These are phyloP conservation scores for Drosophila putrida DNA, from an alignment of 2,888 invertebrate genomes.

Conservation along the genomic window DNA sequence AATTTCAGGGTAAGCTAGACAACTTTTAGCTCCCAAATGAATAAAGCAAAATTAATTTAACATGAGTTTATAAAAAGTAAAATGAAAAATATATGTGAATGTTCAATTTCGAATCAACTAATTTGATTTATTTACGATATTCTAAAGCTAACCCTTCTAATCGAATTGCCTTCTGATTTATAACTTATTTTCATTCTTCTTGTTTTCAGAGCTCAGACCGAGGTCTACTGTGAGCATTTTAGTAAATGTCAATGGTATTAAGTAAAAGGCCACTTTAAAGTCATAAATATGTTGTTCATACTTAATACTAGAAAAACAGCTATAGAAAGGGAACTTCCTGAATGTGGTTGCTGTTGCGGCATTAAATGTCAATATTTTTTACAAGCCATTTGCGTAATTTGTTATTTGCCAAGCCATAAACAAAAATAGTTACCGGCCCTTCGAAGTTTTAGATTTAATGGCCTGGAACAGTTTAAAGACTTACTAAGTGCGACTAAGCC, in stretches of 20 bases:
- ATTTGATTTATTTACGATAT: conserved; percentile 44
- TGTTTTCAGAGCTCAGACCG: not conserved
- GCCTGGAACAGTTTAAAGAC: conserved; percentile 55
- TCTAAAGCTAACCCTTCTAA: conserved; percentile 29
- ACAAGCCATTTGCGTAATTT: conserved; percentile 80
- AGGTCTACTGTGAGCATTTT: not conserved
- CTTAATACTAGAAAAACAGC: conserved; percentile 5
- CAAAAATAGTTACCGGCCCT: conserved; percentile 48
- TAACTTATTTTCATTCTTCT: conserved; percentile 44
- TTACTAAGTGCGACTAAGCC: conserved; percentile 50
- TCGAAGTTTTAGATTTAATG: conserved; percentile 48
- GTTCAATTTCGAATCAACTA: not conserved
- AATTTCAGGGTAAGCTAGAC: too few species aligned
- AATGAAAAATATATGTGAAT: not conserved
- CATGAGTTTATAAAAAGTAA: not conserved
- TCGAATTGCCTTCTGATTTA: conserved; percentile 67
- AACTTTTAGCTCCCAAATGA: not conserved
- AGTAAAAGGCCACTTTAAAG: conserved; percentile 25
- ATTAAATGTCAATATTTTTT: conserved; percentile 65
- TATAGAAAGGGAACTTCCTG: not conserved
- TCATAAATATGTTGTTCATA: conserved; percentile 58
- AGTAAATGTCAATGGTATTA: conserved; percentile 21
- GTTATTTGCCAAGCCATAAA: conserved; percentile 73
- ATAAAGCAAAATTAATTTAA: too few species aligned
- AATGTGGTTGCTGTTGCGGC: conserved; percentile 13